Evolutionary conservation across 1,140 invertebrate species (phyloP), one percentile per base, ranked within the genome.

Genomic region (Stenopsyche tienmushanensis): DNA sequence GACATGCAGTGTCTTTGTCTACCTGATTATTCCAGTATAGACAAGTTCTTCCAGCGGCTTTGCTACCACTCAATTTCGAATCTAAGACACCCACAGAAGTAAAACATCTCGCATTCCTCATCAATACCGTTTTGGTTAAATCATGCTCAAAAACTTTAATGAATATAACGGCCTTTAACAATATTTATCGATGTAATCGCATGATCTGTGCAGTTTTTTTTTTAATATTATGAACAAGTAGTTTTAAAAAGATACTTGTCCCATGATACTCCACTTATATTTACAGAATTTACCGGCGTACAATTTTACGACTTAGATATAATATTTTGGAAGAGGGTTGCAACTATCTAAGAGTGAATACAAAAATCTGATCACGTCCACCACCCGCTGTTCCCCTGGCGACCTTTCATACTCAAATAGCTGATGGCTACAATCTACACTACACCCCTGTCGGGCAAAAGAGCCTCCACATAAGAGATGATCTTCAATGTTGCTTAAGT

Each of bases 341-440:
- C n/a, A n/a, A n/a, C n/a, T n/a, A n/a, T n/a, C n/a, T 10, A 20
- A 55, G 21, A 10, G 63, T 25, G 53, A 18, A 23, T 50, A 24
- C 59, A 59, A 65, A 53, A 65, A 59, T 42, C 64, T 39, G 64
- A 59, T 65, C 64, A 65, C 55, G 64, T 65, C 24, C 21, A 47
- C 24, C 21, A 21, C 54, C 47, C 54, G 47, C 55, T 34, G 53
- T 18, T 34, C 63, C 52, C 52, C 42, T 45, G 64, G 45, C 58
- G 57, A 65, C 64, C 64, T 65, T 65, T 65, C 64, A 53, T 65
- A 60, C 55, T 60, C 64, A 65, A 64, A 65, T 58, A 55, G 44
- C 54, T 58, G 21, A 54, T 29, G 63, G 63, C 42, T 2, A 45
- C 34, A 21, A 21, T 17, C 52, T 29, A n/a, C n/a, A n/a, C n/a